Evolutionary conservation across 2,113 vertebrate genomes (phyloP).

Genomic region (Thamnophis sirtalis): DNA sequence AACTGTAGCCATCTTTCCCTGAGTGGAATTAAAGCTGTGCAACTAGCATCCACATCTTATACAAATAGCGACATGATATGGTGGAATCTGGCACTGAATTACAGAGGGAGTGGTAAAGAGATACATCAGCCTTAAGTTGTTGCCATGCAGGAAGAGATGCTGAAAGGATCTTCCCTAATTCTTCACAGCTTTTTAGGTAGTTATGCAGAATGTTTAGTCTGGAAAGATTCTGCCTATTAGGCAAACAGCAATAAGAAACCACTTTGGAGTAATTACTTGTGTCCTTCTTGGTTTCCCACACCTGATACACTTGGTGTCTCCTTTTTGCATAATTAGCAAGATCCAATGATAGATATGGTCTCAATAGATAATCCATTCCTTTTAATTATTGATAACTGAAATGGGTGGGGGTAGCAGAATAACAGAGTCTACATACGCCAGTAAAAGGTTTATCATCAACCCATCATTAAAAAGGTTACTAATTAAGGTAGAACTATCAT

Average conservation of each 20-base stretch:
- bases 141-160: not conserved
- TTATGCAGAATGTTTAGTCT: not conserved
- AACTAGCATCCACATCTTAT: not conserved
- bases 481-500: not conserved
- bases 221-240: not conserved
- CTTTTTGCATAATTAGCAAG: conserved; percentile 1
- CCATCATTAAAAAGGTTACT: not conserved
- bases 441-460: not conserved
- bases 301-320: not conserved
- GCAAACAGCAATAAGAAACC: not conserved
- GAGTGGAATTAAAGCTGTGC: not conserved
- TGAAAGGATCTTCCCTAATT: not conserved
- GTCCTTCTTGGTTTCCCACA: not conserved
- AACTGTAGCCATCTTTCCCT: not conserved
- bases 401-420: not conserved
- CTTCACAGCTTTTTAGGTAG: not conserved
- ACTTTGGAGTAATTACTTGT: not conserved
- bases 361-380: not conserved
- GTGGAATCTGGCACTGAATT: not conserved
- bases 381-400: not conserved
- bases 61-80: not conserved
- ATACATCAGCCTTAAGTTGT: not conserved
- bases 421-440: conserved; percentile 6
- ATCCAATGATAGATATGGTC: not conserved
- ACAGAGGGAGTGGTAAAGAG: not conserved